These are phyloP conservation scores for Lasioglossum morio DNA, from an alignment of 2,888 invertebrate genomes.

Conservation along the genomic window DNA sequence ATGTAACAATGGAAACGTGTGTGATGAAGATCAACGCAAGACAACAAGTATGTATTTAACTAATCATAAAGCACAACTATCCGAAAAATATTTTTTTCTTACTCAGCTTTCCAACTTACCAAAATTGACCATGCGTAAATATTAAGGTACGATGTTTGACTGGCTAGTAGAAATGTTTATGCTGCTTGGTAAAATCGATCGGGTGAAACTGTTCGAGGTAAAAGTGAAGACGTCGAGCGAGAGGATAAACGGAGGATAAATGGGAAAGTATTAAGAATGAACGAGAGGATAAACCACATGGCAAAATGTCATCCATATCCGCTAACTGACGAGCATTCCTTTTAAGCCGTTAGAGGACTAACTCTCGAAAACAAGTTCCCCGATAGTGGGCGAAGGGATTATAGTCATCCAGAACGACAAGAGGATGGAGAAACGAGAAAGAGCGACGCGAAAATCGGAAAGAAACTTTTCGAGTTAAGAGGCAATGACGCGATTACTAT, in stretches of 20 bases:
- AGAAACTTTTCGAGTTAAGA: constrained; percentile 6
- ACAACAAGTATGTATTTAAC: too few relatives aligned
- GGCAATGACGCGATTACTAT: background rate
- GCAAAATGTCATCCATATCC: background rate
- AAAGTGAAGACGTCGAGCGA: background rate
- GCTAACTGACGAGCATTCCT: background rate
- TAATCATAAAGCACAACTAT: too few relatives aligned
- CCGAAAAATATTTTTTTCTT: too few relatives aligned
- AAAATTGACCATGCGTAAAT: too few relatives aligned
- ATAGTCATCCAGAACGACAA: background rate
- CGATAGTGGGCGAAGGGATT: constrained; percentile 1
- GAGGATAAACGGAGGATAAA: background rate
- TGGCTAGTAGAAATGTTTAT: background rate
- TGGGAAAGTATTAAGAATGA: background rate
- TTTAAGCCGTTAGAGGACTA: background rate
- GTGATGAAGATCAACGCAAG: too few relatives aligned
- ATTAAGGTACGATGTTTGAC: too few relatives aligned
- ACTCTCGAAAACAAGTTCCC: background rate
- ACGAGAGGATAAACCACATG: background rate
- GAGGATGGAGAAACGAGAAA: background rate
- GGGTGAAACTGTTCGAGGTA: background rate
- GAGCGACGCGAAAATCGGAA: background rate
- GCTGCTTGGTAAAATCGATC: background rate
- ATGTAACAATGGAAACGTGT: too few relatives aligned
- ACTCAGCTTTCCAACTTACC: too few relatives aligned